These are phyloP conservation scores for Orthonyx spaldingii DNA, from an alignment of 2,113 vertebrate species.

Conservation along the genomic window DNA sequence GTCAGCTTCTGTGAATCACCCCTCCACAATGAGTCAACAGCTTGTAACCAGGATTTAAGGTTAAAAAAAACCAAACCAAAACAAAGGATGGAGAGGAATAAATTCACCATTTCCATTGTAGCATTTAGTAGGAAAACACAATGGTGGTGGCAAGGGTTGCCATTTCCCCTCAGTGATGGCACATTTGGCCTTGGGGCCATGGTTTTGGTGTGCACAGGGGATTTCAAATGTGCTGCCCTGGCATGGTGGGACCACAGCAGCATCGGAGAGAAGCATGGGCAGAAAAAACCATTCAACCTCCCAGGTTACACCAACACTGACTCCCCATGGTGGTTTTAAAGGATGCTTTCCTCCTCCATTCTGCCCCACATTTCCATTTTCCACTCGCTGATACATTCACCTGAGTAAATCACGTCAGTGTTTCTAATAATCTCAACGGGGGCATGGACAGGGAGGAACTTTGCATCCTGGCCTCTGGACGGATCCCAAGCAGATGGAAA, in stretches of 20 bases:
- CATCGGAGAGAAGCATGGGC: neutral
- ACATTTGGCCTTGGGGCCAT: neutral
- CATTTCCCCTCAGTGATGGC: neutral
- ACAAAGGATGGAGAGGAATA: slow-evolving; percentile 48
- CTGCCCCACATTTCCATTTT: neutral
- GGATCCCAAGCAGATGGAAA: slow-evolving; percentile 23
- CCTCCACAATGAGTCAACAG: slow-evolving; percentile 62
- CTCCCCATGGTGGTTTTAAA: neutral
- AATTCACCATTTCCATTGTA: slow-evolving; percentile 53
- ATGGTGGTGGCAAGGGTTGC: slow-evolving; percentile 47
- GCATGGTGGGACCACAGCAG: neutral
- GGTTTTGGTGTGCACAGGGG: neutral
- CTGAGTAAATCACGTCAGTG: slow-evolving; percentile 64
- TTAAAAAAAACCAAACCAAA: neutral
- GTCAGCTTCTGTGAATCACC: slow-evolving; percentile 62
- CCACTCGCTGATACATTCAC: slow-evolving; percentile 30
- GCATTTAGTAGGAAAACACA: slow-evolving; percentile 38
- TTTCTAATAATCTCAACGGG: neutral
- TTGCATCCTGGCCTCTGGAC: neutral
- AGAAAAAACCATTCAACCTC: neutral
- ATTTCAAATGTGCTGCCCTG: neutral
- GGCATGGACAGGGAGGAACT: neutral
- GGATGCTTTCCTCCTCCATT: slow-evolving; percentile 16
- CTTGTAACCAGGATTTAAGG: slow-evolving; percentile 64
- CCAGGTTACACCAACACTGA: neutral